These are phyloP conservation scores for Bufo gargarizans DNA, from an alignment of 2,113 vertebrate genomes.

Conservation along the genomic window DNA sequence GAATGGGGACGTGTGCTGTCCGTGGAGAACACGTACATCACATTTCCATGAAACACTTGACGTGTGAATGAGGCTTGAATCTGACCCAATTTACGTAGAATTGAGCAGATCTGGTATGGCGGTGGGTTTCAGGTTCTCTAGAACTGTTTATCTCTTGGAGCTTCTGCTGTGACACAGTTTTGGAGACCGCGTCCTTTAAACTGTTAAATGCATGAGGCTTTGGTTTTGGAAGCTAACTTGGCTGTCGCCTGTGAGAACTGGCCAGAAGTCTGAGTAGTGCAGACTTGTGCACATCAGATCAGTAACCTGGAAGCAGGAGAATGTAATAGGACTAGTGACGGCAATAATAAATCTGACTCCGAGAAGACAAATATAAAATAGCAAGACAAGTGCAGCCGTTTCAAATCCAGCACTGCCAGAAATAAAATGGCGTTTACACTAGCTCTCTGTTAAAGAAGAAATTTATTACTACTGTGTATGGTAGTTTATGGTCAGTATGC, in stretches of 20 bases:
- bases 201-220: background rate
- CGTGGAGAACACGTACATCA: too few species aligned
- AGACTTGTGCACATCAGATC: background rate
- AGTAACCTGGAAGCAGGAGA: background rate
- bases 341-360: constrained; percentile 7
- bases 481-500: background rate
- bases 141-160: background rate
- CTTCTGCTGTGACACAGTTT: background rate
- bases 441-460: background rate
- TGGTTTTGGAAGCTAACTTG: background rate
- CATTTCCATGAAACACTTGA: too few species aligned
- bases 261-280: background rate
- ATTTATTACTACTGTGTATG: background rate
- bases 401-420: background rate
- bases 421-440: background rate
- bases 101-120: background rate
- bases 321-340: constrained; percentile 4
- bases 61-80: too few species aligned
- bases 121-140: background rate
- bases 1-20: too few species aligned
- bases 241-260: background rate
- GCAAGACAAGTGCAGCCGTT: background rate
- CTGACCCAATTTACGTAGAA: background rate
- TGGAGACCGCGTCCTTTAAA: background rate
- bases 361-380: constrained; percentile 8